These are phyloP conservation scores for Rachycentron canadum DNA, from an alignment of 2,797 vertebrate species.

Conservation along the genomic window DNA sequence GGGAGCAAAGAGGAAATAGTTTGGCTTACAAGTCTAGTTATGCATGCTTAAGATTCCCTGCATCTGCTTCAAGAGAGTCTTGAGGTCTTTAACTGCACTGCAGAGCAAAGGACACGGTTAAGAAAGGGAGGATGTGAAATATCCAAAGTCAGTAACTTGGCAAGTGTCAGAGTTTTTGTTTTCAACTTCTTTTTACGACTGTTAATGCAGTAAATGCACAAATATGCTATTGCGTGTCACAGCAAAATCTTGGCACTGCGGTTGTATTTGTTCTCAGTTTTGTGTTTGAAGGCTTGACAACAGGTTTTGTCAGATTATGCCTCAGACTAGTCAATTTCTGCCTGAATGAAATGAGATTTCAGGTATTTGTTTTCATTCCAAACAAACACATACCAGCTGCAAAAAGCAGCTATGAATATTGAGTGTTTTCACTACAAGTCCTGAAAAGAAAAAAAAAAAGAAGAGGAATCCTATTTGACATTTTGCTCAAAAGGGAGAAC, in stretches of 20 bases:
- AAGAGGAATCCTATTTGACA: constrained; percentile 56
- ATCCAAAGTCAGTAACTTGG: constrained; percentile 27
- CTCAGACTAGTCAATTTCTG: constrained; percentile 2
- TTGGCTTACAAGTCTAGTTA: constrained; percentile 29
- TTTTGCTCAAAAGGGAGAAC: constrained; percentile 56
- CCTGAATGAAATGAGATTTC: constrained; percentile 6
- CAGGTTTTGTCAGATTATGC: constrained; percentile 23
- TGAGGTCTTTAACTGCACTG: constrained; percentile 16
- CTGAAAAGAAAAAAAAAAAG: too few relatives aligned
- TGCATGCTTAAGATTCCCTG: constrained; percentile 47
- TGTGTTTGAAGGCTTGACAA: constrained; percentile 27
- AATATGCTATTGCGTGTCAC: constrained; percentile 31
- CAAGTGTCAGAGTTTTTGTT: constrained; percentile 25
- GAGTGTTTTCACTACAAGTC: constrained; percentile 1
- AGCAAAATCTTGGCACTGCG: constrained; percentile 15
- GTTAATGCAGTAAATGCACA: constrained; percentile 12
- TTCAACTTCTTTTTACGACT: constrained; percentile 40
- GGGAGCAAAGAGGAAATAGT: constrained; percentile 43
- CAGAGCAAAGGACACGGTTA: constrained; percentile 15
- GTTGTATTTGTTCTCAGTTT: constrained; percentile 44
- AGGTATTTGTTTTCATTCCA: constrained; percentile 29
- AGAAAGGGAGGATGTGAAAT: constrained; percentile 19
- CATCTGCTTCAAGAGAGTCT: constrained; percentile 21
- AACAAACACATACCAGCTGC: constrained; percentile 1
- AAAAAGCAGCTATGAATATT: constrained; percentile 4